Percentiles rank a stretch among this genome's conserved stretches.
phyloP scores from a whole-genome alignment of 2,888 invertebrate genomes.

The Spilarctia lutea region DNA sequence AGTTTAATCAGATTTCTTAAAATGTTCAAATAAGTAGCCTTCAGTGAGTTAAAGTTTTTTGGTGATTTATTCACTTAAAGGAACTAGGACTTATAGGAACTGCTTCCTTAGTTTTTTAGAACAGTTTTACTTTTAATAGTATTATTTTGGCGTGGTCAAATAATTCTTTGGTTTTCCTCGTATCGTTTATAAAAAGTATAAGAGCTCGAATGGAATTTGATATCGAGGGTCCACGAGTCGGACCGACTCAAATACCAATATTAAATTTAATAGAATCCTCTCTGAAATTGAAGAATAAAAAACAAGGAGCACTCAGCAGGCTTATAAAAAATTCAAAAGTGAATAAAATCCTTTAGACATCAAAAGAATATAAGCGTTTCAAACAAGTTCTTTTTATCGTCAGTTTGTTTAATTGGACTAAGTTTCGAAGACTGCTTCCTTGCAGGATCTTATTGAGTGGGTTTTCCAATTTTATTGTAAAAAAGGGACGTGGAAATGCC shows the following conservation, averaged over 20 bases:
- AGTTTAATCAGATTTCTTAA: no score
- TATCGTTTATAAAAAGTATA: not conserved
- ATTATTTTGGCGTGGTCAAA: not conserved
- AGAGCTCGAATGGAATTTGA: not conserved
- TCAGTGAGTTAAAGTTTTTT: no score
- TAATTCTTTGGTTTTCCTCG: not conserved
- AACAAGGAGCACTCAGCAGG: slow-evolving; percentile 42
- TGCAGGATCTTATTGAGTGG: slow-evolving; percentile 44
- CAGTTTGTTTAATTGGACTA: slow-evolving; percentile 50
- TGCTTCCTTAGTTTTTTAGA: not conserved
- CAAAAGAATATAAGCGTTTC: slow-evolving; percentile 47
- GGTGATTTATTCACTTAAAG: no score
- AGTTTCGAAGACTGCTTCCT: slow-evolving; percentile 59
- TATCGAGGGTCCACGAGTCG: slow-evolving; percentile 30
- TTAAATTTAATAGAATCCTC: slow-evolving; percentile 47
- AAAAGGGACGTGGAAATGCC: slow-evolving; percentile 55
- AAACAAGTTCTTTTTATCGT: slow-evolving; percentile 40
- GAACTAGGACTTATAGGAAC: no score
- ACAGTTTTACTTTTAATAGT: not conserved
- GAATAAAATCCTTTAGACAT: slow-evolving; percentile 49
- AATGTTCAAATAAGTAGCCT: no score
- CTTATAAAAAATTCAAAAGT: slow-evolving; percentile 49
- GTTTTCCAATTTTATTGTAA: slow-evolving; percentile 67
- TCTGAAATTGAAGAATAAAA: slow-evolving; percentile 33
- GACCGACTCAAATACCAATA: slow-evolving; percentile 38